Evolutionary conservation across 2,797 vertebrate species (phyloP).

Genomic region (Serranus cabrilla): DNA sequence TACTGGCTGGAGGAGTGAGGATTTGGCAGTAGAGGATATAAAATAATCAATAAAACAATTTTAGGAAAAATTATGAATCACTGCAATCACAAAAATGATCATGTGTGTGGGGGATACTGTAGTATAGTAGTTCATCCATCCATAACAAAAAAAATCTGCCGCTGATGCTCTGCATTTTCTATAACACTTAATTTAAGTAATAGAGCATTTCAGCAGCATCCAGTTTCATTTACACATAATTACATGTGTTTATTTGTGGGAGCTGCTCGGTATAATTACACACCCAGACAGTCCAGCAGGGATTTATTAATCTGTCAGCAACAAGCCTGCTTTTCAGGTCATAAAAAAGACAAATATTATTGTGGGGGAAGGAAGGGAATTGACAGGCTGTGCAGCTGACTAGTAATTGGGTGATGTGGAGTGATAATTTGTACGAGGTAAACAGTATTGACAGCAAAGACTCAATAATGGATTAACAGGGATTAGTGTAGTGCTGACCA

Average conservation of each 20-base stretch:
- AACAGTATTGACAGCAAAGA: constrained; percentile 41
- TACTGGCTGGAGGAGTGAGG: no score
- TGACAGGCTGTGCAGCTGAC: constrained; percentile 21
- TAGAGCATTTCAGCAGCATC: constrained; percentile 8
- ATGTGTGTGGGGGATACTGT: neutral
- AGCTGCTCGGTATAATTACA: constrained; percentile 11
- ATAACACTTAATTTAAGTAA: neutral
- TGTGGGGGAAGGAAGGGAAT: constrained; percentile 1
- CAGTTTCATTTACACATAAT: constrained; percentile 42
- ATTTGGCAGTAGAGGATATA: no score
- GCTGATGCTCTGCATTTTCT: neutral
- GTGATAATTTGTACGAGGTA: constrained; percentile 32
- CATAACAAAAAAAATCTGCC: neutral
- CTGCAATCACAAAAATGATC: neutral
- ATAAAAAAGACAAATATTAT: constrained; percentile 26
- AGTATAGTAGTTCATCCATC: neutral
- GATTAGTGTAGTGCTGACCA: constrained; percentile 28
- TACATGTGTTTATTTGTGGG: constrained; percentile 25
- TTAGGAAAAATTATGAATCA: no score
- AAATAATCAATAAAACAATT: no score
- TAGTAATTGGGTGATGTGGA: constrained; percentile 12
- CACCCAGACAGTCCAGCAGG: constrained; percentile 25
- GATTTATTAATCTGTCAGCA: constrained; percentile 46
- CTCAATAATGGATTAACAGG: constrained; percentile 46
- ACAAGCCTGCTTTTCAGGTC: constrained; percentile 1